A percentile compares a stretch with the other conserved stretches of the same genome.
Conservation (phyloP, 2,797 vertebrate species). For the Eurystomus glaucurus region DNA sequence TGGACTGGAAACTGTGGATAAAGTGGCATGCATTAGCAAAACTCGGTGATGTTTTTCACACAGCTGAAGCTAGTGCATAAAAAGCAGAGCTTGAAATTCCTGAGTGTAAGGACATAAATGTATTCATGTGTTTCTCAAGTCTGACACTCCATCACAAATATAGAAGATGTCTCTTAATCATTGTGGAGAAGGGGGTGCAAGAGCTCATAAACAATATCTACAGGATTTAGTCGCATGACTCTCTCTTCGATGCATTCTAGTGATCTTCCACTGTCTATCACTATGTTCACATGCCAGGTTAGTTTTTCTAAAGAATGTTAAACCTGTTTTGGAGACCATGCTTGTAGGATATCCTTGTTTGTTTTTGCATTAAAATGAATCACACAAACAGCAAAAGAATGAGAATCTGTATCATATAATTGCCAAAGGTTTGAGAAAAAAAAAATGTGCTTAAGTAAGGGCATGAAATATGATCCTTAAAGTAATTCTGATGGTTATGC, state of each 20-base stretch:
- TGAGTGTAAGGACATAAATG: background rate
- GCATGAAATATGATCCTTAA: slow-evolving; percentile 1
- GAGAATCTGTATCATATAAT: background rate
- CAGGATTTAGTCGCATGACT: background rate
- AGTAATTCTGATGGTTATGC: background rate
- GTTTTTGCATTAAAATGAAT: background rate
- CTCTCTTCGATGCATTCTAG: background rate
- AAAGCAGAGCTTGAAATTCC: background rate
- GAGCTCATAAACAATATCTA: background rate
- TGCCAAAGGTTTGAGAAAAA: background rate
- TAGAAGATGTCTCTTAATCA: rapidly evolving
- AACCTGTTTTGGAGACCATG: rapidly evolving
- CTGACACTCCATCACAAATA: background rate
- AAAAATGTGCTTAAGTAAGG: background rate
- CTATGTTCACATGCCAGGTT: background rate
- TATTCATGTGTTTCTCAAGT: background rate
- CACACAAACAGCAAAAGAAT: background rate
- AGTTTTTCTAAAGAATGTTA: background rate
- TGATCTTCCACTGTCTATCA: background rate
- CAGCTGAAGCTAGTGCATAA: background rate
- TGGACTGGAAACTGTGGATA: background rate
- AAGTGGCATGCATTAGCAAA: background rate
- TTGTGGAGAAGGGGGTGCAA: background rate
- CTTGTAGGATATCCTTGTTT: background rate
- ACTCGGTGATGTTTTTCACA: background rate